These are phyloP conservation scores for Lophura nycthemera DNA, from an alignment of 2,113 vertebrate genomes.

Conservation along the genomic window DNA sequence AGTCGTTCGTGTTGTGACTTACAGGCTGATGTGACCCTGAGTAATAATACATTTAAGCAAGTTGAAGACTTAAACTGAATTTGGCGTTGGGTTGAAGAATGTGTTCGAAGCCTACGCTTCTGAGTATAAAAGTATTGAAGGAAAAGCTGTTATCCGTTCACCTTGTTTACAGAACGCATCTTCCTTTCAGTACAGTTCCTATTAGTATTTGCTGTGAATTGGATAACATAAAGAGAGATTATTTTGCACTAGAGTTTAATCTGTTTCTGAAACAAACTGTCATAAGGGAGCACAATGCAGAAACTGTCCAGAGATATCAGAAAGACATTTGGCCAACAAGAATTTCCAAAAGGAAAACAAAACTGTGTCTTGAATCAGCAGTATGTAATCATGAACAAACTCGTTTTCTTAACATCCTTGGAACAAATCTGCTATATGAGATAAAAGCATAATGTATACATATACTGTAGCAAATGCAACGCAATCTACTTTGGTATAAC, in stretches of 20 bases:
- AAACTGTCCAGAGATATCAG: constrained; percentile 31
- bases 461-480: neutral
- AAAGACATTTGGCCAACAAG: constrained; percentile 15
- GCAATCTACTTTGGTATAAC: neutral
- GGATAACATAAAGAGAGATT: neutral
- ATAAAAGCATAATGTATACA: constrained; percentile 3
- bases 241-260: constrained; percentile 15
- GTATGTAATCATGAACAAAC: neutral
- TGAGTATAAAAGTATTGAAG: neutral
- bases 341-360: constrained; percentile 51
- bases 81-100: neutral
- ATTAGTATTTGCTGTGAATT: neutral
- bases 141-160: neutral
- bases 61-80: neutral
- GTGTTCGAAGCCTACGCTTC: neutral
- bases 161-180: neutral
- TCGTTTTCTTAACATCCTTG: constrained; percentile 8
- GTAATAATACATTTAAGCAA: neutral
- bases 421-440: constrained; percentile 44
- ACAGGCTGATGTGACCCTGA: neutral
- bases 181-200: neutral
- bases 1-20: neutral
- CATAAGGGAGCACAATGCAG: neutral
- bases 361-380: constrained; percentile 34
- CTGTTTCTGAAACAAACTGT: constrained; percentile 23